Conservation (phyloP, 1,140 invertebrate genomes). For the Sarcophaga bullata region DNA sequence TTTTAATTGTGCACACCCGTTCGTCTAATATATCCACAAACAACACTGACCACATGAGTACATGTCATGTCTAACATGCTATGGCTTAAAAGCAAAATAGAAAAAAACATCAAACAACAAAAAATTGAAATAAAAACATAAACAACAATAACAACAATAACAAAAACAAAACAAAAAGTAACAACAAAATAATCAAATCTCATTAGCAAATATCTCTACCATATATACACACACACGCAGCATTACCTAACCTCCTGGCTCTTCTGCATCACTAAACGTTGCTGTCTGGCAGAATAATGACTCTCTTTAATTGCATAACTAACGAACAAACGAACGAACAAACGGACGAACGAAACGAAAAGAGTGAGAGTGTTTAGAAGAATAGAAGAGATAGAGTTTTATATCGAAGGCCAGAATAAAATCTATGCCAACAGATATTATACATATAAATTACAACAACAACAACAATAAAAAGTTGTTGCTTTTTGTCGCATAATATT, state of each 20-base stretch:
- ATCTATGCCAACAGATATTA: too few relatives aligned
- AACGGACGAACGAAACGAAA: too few relatives aligned
- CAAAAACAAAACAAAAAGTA: background rate
- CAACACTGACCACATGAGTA: constrained; percentile 18
- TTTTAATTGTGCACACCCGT: background rate
- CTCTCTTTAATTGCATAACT: too few relatives aligned
- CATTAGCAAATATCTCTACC: background rate
- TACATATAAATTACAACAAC: too few relatives aligned
- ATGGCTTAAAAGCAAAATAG: background rate
- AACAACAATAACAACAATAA: constrained; percentile 1
- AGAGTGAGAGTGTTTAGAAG: background rate
- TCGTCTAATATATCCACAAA: constrained; percentile 14
- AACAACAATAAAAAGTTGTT: background rate
- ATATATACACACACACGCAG: too few relatives aligned
- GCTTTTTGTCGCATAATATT: constrained; percentile 16
- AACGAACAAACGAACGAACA: too few relatives aligned
- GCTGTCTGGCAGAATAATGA: too few relatives aligned
- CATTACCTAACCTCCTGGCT: too few relatives aligned
- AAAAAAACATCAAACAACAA: background rate
- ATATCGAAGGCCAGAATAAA: too few relatives aligned
- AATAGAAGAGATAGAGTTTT: background rate
- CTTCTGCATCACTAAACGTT: too few relatives aligned
- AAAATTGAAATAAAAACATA: background rate
- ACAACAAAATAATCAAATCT: background rate
- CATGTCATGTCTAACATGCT: constrained; percentile 19